phyloP scores from a whole-genome alignment of 2,888 invertebrate genomes.

The Xestia c-nigrum region DNA sequence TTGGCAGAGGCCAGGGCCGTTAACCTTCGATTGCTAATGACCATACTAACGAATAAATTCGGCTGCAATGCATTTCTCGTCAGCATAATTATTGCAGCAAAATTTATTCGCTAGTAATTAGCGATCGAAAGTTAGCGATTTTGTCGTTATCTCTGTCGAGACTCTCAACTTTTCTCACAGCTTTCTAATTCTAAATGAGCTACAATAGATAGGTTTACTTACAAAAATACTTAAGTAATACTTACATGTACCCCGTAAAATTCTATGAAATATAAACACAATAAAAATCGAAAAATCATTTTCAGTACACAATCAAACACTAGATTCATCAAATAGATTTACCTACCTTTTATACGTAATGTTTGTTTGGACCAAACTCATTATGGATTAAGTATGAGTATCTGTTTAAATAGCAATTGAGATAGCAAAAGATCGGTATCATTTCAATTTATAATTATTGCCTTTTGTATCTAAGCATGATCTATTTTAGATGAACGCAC shows the following conservation, averaged over 20 bases:
- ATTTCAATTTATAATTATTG: conserved; percentile 5
- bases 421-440: conserved; percentile 12
- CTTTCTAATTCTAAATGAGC: not conserved
- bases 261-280: conserved; percentile 70
- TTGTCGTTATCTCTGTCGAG: no score
- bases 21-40: no score
- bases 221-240: conserved; percentile 29
- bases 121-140: no score
- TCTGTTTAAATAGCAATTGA: conserved; percentile 22
- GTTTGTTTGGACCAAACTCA: conserved; percentile 11
- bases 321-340: conserved; percentile 6
- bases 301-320: conserved; percentile 52
- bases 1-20: no score
- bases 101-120: no score
- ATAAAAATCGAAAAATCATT: conserved; percentile 70
- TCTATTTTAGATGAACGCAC: not conserved
- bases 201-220: not conserved
- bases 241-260: conserved; percentile 73
- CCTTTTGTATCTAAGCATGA: not conserved
- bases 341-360: conserved; percentile 43
- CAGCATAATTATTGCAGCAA: no score
- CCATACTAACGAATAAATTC: no score
- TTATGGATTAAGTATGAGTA: conserved; percentile 9
- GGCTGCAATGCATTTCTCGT: no score
- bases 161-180: not conserved